Evolutionary conservation across 2,888 invertebrate genomes (phyloP).

Genomic region (Machimus rusticus): DNA sequence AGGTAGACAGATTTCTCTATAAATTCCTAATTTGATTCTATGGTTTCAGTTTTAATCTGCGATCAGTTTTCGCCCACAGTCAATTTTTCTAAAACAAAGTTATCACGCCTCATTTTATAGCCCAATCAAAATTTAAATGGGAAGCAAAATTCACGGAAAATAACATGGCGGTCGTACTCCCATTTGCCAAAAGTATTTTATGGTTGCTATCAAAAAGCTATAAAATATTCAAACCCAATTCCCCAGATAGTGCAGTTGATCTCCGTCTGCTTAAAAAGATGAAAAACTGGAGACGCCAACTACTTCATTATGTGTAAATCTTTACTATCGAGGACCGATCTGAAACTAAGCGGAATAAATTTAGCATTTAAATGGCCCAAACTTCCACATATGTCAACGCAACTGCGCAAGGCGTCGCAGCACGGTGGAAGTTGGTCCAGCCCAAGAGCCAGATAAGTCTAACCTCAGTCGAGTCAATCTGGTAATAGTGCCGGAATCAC

Average conservation of each 20-base stretch:
- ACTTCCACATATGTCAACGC: slow-evolving; percentile 24
- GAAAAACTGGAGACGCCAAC: slow-evolving; percentile 17
- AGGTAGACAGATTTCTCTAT: not conserved
- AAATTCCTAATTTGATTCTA: not conserved
- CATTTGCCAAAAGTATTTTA: slow-evolving; percentile 29
- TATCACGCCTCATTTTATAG: slow-evolving; percentile 14
- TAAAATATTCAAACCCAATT: slow-evolving; percentile 17
- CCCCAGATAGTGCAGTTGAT: not conserved
- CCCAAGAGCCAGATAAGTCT: not conserved
- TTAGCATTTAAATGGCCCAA: slow-evolving; percentile 27
- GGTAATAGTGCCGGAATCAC: not conserved
- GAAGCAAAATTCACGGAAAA: not conserved
- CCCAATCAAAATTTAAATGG: slow-evolving; percentile 17
- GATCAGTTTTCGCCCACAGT: not conserved
- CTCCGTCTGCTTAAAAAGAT: not conserved
- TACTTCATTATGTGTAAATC: slow-evolving; percentile 31
- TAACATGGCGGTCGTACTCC: slow-evolving; percentile 7
- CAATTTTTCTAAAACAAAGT: not conserved
- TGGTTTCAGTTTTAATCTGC: not conserved
- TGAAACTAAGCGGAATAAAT: slow-evolving; percentile 19
- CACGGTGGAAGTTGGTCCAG: not conserved
- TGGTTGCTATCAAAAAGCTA: slow-evolving; percentile 3
- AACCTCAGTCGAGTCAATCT: not conserved
- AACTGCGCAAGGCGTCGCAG: not conserved
- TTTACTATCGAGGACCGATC: slow-evolving; percentile 11